Evolutionary conservation across 2,113 vertebrate genomes (phyloP), one percentile per base, ranked within the genome.

Genomic region (Bos indicus): DNA sequence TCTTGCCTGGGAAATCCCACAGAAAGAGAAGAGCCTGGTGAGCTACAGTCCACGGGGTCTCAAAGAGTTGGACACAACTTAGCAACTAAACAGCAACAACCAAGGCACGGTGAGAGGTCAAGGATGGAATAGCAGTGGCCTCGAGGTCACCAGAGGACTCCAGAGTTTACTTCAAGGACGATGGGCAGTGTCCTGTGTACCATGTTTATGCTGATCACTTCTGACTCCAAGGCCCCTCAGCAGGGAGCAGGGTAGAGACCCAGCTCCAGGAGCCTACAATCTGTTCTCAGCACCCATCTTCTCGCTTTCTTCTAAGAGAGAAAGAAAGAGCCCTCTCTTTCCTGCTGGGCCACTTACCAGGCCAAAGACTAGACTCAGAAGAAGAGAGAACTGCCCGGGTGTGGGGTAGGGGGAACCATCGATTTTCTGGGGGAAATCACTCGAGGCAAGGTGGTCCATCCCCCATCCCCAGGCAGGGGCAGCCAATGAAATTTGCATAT

Each of bases 351-450:
- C 13, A 6, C 5, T 48, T 77, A 36, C 4, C 3, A 48, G 84
- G 48, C 46, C 30, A 46, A 88, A 78, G 30, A 1, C 51, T 86
- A n/a, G 40, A 23, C 26, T 91, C 14, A 26, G 67, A 71, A 54
- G 40, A 51, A 88, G 46, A 30, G 2, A 30, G 46, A 23, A 19
- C 0, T 19, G 46, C 6, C 5, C 0, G 0, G 33, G 12, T 3
- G 33, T 46, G 0, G 40, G 13, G 40, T 2, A n/a, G 13, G 16
- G 17, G 26, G 1, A 56, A 33, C 4, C 0, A 6, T 74, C 10
- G 6, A 43, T 43, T 40, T 33, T 8, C 59, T 88, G 40, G 14
- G 60, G 30, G 6, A 62, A 6, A 7, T 30, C 60, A 62, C 23
- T 30, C 0, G 7, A 57, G 30, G 43, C 90, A 77, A 71, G 25